Percentiles rank a stretch among this genome's conserved stretches.
Evolutionary conservation across 2,888 invertebrate genomes (phyloP).

Genomic region (Drosophila buzzatii): DNA sequence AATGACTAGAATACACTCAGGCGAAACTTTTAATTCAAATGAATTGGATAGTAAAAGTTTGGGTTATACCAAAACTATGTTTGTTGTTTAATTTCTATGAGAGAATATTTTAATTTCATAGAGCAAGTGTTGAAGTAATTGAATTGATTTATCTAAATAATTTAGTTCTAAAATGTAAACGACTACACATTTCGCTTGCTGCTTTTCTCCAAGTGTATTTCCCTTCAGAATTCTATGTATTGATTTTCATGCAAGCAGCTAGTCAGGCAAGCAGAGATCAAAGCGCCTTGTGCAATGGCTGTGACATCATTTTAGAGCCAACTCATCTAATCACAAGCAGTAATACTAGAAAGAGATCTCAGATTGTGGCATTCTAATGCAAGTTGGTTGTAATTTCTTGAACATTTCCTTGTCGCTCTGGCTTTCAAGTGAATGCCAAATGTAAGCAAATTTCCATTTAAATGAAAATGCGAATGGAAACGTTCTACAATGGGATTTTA

Average conservation of each 20-base stretch:
- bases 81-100: background rate
- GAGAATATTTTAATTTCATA: background rate
- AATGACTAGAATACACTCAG: slow-evolving; percentile 19
- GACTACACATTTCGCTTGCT: background rate
- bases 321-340: background rate
- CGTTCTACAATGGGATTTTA: slow-evolving; percentile 34
- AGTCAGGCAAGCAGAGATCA: slow-evolving; percentile 11
- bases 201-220: slow-evolving; percentile 1
- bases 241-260: background rate
- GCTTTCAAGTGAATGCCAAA: slow-evolving; percentile 39
- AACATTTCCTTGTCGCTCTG: slow-evolving; percentile 2
- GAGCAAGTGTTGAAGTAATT: background rate
- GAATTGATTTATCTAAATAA: background rate
- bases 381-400: background rate
- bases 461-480: slow-evolving; percentile 48
- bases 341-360: background rate
- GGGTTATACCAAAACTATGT: background rate
- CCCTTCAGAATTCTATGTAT: background rate
- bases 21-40: background rate
- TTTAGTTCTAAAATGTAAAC: background rate
- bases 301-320: slow-evolving; percentile 32
- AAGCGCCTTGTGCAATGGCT: slow-evolving; percentile 25
- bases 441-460: slow-evolving; percentile 37
- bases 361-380: slow-evolving; percentile 6
- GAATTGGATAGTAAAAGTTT: background rate